Base-by-base conservation (phyloP, 2,888 invertebrate genomes). In the Belgica antarctica region DNA sequence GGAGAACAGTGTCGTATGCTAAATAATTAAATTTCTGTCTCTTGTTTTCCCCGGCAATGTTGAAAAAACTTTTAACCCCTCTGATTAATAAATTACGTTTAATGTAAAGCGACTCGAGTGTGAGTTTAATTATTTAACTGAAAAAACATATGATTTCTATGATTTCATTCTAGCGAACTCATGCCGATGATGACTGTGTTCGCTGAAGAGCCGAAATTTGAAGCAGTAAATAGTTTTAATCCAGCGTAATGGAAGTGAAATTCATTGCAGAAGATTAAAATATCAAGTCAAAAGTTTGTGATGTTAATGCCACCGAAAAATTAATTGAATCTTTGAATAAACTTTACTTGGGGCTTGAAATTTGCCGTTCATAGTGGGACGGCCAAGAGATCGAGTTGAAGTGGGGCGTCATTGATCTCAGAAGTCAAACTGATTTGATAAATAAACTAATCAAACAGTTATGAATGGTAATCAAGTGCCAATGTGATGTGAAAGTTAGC, bases 21-120 rank as follows among this genome's bases (percentile, higher is more conserved):
- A 41, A 41, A 41, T 41, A 41, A 41, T 41, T 41, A 41, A 41
- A 41, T 41, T 41, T 12, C 15, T 12, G 7, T 41, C 41, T 41
- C 41, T 7, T n/a, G 41, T 31, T 31, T 31, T 31, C 12, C 34
- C 34, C 34, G 12, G 34, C 34, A 12, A 5, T n/a, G n/a, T n/a
- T n/a, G n/a, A n/a, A n/a, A n/a, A n/a, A n/a, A n/a, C n/a, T 12
- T 31, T 12, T 41, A 41, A 41, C 41, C 41, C 41, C 12, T 12
- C 41, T 41, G 41, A 41, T 41, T 41, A 41, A 41, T 41, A 41
- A 41, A 41, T 41, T 12, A 41, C 41, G 15, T 41, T 41, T 41
- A 41, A 41, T 41, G 41, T 4, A n/a, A 41, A 31, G 31, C 31
- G 31, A 31, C 31, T 41, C 3, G 15, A 41, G 41, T n/a, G 41